Evolutionary conservation across 2,797 vertebrate genomes (phyloP).

Genomic region (Garrulus glandarius): DNA sequence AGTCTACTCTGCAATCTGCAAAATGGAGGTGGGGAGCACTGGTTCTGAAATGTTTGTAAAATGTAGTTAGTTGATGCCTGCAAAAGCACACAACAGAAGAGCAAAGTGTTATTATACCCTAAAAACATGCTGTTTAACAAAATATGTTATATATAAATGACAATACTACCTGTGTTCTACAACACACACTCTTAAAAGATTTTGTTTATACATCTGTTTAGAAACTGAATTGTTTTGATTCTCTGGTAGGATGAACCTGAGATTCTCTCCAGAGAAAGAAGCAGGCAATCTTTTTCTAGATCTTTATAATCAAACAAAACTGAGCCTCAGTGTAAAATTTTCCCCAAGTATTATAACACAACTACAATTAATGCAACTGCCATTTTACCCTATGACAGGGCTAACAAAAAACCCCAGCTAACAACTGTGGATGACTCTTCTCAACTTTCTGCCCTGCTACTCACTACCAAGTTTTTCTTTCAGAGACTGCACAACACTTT

Average conservation of each 20-base stretch:
- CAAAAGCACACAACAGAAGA: not conserved
- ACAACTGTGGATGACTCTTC: not conserved
- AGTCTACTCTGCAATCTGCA: not conserved
- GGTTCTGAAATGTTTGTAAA: constrained; percentile 20
- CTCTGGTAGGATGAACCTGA: not conserved
- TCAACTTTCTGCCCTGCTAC: not conserved
- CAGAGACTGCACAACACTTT: not conserved
- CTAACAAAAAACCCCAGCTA: not conserved
- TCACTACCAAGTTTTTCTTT: not conserved
- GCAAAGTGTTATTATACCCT: not conserved
- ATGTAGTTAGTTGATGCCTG: not conserved
- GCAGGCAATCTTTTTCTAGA: not conserved
- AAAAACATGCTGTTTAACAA: not conserved
- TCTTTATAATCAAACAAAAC: not conserved
- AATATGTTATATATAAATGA: not conserved
- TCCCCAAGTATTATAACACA: not conserved
- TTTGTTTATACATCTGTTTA: not conserved
- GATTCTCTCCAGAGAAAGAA: not conserved
- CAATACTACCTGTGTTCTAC: not conserved
- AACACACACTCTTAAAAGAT: not conserved
- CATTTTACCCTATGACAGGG: not conserved
- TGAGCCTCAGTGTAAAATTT: not conserved
- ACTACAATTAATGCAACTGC: not conserved
- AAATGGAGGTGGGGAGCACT: not conserved
- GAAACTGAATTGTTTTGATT: not conserved